These are phyloP conservation scores for Hemicordylus capensis DNA, from an alignment of 2,113 vertebrate species.

Conservation along the genomic window DNA sequence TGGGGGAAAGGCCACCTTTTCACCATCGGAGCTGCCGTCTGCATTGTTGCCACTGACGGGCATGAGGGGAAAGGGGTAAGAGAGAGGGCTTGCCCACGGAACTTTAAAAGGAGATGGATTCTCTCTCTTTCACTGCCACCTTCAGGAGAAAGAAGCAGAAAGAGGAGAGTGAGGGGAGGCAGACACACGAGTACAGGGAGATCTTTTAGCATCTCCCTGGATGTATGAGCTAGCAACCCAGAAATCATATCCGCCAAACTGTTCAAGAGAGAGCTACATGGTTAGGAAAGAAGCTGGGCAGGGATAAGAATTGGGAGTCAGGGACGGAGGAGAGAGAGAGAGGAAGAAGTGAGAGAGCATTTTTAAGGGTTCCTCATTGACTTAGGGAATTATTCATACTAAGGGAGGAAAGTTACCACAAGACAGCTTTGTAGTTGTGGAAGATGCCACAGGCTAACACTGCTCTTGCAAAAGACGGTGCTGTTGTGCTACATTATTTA, in stretches of 20 bases:
- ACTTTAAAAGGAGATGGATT: slow-evolving; percentile 65
- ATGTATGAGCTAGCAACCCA: not conserved
- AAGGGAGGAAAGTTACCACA: slow-evolving; percentile 50
- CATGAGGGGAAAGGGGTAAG: slow-evolving; percentile 68
- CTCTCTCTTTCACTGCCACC: slow-evolving; percentile 82
- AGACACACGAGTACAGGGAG: not conserved
- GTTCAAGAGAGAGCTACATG: accelerated
- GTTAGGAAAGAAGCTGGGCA: not conserved
- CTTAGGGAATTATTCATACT: slow-evolving; percentile 58
- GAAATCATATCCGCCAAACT: slow-evolving; percentile 20
- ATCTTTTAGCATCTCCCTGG: slow-evolving; percentile 15
- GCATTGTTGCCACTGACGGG: slow-evolving; percentile 71
- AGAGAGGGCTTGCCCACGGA: slow-evolving; percentile 67
- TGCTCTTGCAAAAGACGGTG: slow-evolving; percentile 28
- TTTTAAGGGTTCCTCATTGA: slow-evolving; percentile 51
- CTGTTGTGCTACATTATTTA: slow-evolving; percentile 53
- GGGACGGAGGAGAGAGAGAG: accelerated
- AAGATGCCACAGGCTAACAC: slow-evolving; percentile 41
- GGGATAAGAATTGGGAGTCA: not conserved
- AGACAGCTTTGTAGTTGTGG: slow-evolving; percentile 40
- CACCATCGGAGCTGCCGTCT: slow-evolving; percentile 62
- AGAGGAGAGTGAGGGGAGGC: not conserved
- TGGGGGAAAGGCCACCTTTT: slow-evolving; percentile 58
- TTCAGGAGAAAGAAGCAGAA: slow-evolving; percentile 75
- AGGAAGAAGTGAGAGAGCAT: not conserved